phyloP scores from a whole-genome alignment of 2,888 invertebrate species.

The Trilocha varians region DNA sequence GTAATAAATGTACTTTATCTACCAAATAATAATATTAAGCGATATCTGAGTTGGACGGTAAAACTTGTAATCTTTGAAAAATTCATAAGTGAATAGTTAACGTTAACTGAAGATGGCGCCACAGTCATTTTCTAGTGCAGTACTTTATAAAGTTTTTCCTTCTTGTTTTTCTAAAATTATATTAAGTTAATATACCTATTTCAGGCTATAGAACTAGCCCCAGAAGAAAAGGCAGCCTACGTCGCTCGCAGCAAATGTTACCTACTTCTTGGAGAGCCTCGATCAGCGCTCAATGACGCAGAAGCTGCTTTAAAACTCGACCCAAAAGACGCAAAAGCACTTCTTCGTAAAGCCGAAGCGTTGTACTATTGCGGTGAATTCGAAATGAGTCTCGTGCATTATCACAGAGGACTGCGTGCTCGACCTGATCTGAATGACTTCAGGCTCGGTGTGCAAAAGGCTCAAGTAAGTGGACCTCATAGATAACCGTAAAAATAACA shows the following conservation, averaged over 20 bases:
- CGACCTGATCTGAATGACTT: constrained; percentile 87
- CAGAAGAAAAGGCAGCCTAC: constrained; percentile 87
- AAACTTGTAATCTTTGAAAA: too few relatives aligned
- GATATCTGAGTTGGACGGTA: too few relatives aligned
- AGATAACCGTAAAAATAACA: too few relatives aligned
- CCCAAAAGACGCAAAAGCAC: constrained; percentile 74
- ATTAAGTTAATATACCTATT: too few relatives aligned
- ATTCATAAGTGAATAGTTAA: too few relatives aligned
- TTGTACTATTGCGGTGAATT: constrained; percentile 94
- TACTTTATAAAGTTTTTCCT: too few relatives aligned
- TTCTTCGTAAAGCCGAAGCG: constrained; percentile 94
- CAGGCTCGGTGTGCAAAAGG: constrained; percentile 89
- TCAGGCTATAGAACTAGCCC: constrained; percentile 90
- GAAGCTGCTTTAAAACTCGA: constrained; percentile 85
- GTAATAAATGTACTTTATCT: too few relatives aligned
- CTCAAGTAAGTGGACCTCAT: constrained; percentile 79
- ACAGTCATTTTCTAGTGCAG: too few relatives aligned
- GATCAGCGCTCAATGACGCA: constrained; percentile 86
- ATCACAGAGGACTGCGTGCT: constrained; percentile 87
- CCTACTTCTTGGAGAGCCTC: constrained; percentile 87
- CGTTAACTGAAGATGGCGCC: too few relatives aligned
- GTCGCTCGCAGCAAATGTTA: constrained; percentile 93
- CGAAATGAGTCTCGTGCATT: constrained; percentile 93
- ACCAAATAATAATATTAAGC: too few relatives aligned
- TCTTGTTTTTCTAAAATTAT: too few relatives aligned